Percentiles rank a stretch among this genome's conserved stretches.
phyloP scores from a whole-genome alignment of 2,113 vertebrate genomes.

The Brachypteracias leptosomus region DNA sequence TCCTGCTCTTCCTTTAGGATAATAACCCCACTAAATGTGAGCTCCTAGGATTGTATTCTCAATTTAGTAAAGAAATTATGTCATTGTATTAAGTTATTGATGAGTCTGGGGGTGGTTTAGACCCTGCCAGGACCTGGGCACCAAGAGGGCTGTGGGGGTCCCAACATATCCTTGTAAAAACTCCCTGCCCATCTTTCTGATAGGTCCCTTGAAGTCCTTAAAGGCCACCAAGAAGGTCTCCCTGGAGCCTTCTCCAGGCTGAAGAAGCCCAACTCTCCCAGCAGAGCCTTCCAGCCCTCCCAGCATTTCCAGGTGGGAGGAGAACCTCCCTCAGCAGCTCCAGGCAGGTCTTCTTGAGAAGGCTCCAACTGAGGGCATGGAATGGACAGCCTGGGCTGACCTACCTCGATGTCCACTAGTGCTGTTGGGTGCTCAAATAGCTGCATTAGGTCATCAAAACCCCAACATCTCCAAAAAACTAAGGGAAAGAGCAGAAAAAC shows the following conservation, averaged over 20 bases:
- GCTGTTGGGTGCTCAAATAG: too few species aligned
- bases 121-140: too few species aligned
- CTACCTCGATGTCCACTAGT: not conserved
- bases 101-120: not conserved
- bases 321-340: not conserved
- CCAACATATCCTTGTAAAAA: too few species aligned
- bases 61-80: not conserved
- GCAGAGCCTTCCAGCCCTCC: too few species aligned
- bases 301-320: not conserved
- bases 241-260: too few species aligned
- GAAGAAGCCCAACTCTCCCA: too few species aligned
- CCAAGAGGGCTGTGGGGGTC: too few species aligned
- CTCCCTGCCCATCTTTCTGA: too few species aligned
- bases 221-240: too few species aligned
- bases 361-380: not conserved
- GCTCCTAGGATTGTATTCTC: too few species aligned
- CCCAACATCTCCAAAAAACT: not conserved
- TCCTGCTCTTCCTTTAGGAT: not conserved
- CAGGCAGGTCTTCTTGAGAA: not conserved
- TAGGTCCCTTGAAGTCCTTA: too few species aligned
- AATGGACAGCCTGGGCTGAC: not conserved
- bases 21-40: not conserved
- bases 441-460: not conserved
- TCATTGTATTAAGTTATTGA: not conserved
- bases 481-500: too few species aligned